Evolutionary conservation across 1,140 invertebrate species (phyloP), one percentile per base, ranked within the genome.

Genomic region (Sycobia sp.): DNA sequence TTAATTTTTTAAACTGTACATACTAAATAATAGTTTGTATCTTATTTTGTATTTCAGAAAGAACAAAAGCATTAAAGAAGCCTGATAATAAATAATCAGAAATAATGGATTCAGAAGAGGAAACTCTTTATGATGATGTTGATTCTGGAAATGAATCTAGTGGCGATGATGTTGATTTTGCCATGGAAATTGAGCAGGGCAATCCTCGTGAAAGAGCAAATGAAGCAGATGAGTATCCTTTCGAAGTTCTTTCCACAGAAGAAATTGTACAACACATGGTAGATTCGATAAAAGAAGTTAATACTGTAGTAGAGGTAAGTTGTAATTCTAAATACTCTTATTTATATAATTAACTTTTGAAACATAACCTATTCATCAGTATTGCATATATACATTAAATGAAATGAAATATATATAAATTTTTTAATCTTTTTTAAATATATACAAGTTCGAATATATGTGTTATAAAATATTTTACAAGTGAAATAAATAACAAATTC

Each of bases 211-310:
- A 93, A 80, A 85, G 89, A 73, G 88, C 90, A 71, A 86, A 85
- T 62, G 92, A 94, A 71, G 83, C 87, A 41, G 92, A 97, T 69
- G 94, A 97, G 67, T 97, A 95, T 86, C 91, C 91, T 34, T 97
- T 91, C 82, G 92, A 97, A 84, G 94, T 98, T 62, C 84, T 98
- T 49, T 93, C 93, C 38, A 96, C 95, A 23, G 95, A 98, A 76
- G 89, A 96, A 86, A 97, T 98, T 77, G 94, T 98, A 55, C 91
- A 96, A 78, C 92, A 97, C 82, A 98, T 98, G 95, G 90, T 95
- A 44, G 95, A 97, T 81, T 95, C 89, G 73, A 98, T 98, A 70
- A 95, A 94, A 85, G 96, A 98, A 83, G 95, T 97, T 59, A 94
- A 93, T 79, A 89, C 86, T 55, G 91, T 94, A 70, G 88, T 93